Evolutionary conservation across 2,797 vertebrate genomes (phyloP).

Genomic region (Premnoplex brunnescens): DNA sequence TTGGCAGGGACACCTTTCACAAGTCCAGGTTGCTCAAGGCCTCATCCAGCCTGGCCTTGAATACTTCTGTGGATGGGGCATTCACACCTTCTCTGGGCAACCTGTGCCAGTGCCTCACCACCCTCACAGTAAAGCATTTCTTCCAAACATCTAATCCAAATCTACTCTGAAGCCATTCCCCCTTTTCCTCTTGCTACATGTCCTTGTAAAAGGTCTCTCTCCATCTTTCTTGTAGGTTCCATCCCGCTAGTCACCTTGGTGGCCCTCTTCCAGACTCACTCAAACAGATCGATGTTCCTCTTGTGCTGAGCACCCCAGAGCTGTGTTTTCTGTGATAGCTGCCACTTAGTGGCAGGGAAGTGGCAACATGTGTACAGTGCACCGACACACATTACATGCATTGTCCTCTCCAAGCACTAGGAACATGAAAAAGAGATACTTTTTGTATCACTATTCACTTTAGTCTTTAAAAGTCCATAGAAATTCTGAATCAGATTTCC

Average conservation of each 20-base stretch:
- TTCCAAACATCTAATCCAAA: neutral
- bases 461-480: neutral
- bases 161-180: neutral
- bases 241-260: neutral
- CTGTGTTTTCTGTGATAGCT: too few relatives aligned
- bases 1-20: fast-evolving
- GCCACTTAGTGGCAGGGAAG: too few relatives aligned
- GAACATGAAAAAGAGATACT: neutral
- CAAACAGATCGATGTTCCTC: neutral
- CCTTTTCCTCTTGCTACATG: neutral
- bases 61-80: neutral
- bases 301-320: neutral
- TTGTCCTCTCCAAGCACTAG: neutral
- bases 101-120: neutral
- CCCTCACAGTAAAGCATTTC: neutral
- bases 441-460: neutral
- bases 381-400: too few relatives aligned
- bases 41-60: neutral
- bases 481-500: slow-evolving; percentile 3
- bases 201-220: neutral
- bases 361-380: too few relatives aligned
- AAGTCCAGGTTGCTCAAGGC: neutral
- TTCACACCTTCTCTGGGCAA: neutral
- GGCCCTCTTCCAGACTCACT: neutral
- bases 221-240: neutral